Conservation (phyloP, 2,113 vertebrate species). For the Alligator mississippiensis region DNA sequence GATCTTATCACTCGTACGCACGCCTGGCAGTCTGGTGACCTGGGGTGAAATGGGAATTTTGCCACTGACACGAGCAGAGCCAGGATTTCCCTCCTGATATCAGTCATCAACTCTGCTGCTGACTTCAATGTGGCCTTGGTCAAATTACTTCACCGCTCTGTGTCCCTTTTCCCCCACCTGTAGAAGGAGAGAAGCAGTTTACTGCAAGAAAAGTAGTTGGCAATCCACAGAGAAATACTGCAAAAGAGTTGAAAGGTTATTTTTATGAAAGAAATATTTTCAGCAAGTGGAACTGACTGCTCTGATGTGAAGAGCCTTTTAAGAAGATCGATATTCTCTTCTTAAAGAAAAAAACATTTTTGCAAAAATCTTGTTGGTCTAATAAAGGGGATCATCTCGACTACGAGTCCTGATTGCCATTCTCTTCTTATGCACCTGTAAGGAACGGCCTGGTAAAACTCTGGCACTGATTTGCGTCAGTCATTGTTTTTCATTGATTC, state of each 20-base stretch:
- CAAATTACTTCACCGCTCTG: neutral
- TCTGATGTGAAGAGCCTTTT: neutral
- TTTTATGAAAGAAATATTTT: neutral
- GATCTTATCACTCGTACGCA: neutral
- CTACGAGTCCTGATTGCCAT: too few species aligned
- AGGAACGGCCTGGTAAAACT: too few species aligned
- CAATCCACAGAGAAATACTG: neutral
- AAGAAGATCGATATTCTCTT: too few species aligned
- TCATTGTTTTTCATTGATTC: too few species aligned
- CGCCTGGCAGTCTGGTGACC: too few species aligned
- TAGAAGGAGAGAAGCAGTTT: accelerated
- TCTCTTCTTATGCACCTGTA: too few species aligned
- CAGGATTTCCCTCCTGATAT: neutral
- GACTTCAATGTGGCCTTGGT: accelerated
- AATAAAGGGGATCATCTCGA: too few species aligned
- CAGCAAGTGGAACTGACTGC: neutral
- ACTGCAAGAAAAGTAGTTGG: neutral
- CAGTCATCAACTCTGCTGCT: neutral
- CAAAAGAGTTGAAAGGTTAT: neutral
- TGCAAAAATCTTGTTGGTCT: too few species aligned
- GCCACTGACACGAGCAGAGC: neutral
- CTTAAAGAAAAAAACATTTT: too few species aligned
- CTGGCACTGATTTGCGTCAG: too few species aligned
- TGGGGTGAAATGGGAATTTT: neutral
- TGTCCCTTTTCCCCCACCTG: neutral